Evolutionary conservation across 2,797 vertebrate species (phyloP).

Genomic region (Thripadectes ignobilis): DNA sequence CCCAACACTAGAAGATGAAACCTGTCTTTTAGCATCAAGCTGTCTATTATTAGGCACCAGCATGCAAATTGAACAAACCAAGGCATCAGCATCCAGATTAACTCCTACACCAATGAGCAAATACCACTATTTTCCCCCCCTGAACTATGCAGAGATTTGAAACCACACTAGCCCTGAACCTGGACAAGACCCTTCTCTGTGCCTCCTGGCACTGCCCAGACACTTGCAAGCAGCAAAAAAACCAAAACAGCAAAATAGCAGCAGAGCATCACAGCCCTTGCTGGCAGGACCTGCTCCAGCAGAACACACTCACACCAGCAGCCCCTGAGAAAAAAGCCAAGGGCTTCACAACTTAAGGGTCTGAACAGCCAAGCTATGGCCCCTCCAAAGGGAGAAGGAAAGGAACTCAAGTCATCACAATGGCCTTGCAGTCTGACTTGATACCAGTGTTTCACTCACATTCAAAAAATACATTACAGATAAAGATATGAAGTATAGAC

Average conservation of each 20-base stretch:
- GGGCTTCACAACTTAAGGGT: not conserved
- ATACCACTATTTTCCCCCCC: not conserved
- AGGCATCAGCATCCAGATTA: not conserved
- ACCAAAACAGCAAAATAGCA: not conserved
- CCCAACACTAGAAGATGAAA: not conserved
- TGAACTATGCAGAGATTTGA: not conserved
- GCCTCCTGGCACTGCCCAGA: not conserved
- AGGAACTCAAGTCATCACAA: rapidly evolving
- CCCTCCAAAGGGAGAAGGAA: not conserved
- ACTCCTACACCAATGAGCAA: not conserved
- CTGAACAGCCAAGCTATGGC: not conserved
- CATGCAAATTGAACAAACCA: not conserved
- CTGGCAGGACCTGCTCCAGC: not conserved
- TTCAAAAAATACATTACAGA: not conserved
- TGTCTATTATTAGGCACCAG: not conserved
- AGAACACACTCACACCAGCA: not conserved
- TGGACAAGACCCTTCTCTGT: no score
- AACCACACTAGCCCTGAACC: not conserved
- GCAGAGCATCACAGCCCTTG: rapidly evolving
- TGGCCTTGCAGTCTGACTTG: not conserved
- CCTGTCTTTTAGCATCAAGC: not conserved
- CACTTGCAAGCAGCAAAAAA: no score
- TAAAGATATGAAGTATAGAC: not conserved
- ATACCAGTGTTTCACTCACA: not conserved
- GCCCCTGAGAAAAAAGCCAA: rapidly evolving